Evolutionary conservation across 1,140 invertebrate genomes (phyloP).

Genomic region (Zaprionus taronus): DNA sequence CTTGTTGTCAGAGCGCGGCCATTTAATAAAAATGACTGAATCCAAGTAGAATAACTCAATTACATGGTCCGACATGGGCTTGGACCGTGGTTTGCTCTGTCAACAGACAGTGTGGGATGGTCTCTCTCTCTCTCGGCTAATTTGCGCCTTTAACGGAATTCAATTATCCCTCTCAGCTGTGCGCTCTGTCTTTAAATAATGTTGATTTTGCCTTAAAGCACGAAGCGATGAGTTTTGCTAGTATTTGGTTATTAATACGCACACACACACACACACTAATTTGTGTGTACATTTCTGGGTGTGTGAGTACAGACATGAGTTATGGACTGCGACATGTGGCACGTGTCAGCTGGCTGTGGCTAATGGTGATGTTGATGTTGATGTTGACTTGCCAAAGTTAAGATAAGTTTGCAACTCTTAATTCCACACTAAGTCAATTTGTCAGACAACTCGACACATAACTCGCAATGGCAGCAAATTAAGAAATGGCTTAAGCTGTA

Average conservation of each 20-base stretch:
- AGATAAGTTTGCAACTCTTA: slow-evolving; percentile 37
- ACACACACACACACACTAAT: slow-evolving; percentile 10
- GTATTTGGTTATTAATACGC: slow-evolving; percentile 22
- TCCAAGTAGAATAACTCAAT: slow-evolving; percentile 77
- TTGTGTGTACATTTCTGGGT: neutral
- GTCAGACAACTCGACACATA: slow-evolving; percentile 26
- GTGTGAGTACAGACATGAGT: slow-evolving; percentile 1
- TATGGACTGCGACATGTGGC: slow-evolving; percentile 21
- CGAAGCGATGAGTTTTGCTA: neutral
- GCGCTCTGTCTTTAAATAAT: slow-evolving; percentile 15
- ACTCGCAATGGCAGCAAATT: slow-evolving; percentile 25
- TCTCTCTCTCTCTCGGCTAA: slow-evolving; percentile 12
- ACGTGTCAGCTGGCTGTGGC: slow-evolving; percentile 15
- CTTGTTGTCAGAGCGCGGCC: slow-evolving; percentile 74
- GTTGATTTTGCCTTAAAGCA: slow-evolving; percentile 24
- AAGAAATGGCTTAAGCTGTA: slow-evolving; percentile 21
- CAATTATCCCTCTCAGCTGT: slow-evolving; percentile 30
- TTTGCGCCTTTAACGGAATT: slow-evolving; percentile 34
- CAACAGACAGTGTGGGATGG: slow-evolving; percentile 15
- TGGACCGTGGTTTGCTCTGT: slow-evolving; percentile 25
- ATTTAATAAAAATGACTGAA: slow-evolving; percentile 76
- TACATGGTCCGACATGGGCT: slow-evolving; percentile 40
- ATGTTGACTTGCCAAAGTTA: slow-evolving; percentile 26
- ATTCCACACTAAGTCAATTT: slow-evolving; percentile 40
- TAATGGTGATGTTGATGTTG: neutral